Conservation (phyloP, 2,113 vertebrate species). For the Polyodon spathula region DNA sequence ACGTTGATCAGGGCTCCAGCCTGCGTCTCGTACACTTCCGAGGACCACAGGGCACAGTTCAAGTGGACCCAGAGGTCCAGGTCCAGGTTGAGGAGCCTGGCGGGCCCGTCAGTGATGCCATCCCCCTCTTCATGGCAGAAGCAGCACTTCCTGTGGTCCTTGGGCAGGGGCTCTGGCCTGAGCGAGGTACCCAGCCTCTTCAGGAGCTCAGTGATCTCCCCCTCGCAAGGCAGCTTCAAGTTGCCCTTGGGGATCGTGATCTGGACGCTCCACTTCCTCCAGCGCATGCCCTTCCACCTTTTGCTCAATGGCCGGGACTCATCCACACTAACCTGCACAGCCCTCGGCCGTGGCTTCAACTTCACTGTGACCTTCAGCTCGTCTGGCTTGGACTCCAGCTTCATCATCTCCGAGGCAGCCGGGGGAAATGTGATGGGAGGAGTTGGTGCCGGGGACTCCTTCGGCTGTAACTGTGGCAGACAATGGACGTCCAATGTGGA, state of each 20-base stretch:
- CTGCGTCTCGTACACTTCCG: conserved; percentile 96
- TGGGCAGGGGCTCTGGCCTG: conserved; percentile 72
- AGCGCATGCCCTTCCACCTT: conserved; percentile 73
- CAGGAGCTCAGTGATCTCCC: conserved; percentile 76
- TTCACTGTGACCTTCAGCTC: conserved; percentile 91
- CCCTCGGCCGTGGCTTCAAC: conserved; percentile 73
- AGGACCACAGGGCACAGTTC: conserved; percentile 96
- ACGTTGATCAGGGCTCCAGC: conserved; percentile 95
- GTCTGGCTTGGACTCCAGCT: conserved; percentile 62
- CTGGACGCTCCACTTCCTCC: conserved; percentile 86
- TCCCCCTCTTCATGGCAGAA: conserved; percentile 91
- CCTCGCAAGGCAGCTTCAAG: conserved; percentile 70
- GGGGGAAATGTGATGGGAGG: conserved; percentile 70
- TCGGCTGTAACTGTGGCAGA: conserved; percentile 71
- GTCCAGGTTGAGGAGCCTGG: conserved; percentile 89
- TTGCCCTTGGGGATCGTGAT: conserved; percentile 69
- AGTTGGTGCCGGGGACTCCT: conserved; percentile 54
- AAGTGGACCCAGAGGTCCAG: conserved; percentile 95
- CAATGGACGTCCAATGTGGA: conserved; percentile 79
- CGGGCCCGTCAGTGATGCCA: conserved; percentile 81
- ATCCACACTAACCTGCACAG: conserved; percentile 58
- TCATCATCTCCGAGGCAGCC: conserved; percentile 62
- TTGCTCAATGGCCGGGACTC: conserved; percentile 64
- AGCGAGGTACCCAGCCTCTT: conserved; percentile 75
- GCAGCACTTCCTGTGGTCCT: conserved; percentile 82